phyloP scores from a whole-genome alignment of 2,113 vertebrate species.

The Taxidea taxus region DNA sequence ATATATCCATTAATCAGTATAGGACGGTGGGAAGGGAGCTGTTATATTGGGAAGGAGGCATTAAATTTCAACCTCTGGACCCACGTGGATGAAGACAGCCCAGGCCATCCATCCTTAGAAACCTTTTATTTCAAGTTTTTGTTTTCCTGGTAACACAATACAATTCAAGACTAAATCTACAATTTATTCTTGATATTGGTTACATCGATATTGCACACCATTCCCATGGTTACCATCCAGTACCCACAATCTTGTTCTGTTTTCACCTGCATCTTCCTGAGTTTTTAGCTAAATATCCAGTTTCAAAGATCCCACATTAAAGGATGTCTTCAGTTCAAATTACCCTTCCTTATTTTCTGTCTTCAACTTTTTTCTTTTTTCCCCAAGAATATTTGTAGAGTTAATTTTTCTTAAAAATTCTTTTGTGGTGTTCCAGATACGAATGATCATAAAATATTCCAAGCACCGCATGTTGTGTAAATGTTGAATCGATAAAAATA shows the following conservation, averaged over 20 bases:
- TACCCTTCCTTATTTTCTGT: background rate
- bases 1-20: background rate
- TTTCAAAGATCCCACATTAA: background rate
- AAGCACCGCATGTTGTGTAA: background rate
- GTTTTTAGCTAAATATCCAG: background rate
- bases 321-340: background rate
- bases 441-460: background rate
- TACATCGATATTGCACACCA: background rate
- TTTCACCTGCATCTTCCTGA: background rate
- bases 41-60: background rate
- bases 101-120: background rate
- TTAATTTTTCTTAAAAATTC: background rate
- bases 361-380: background rate
- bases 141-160: background rate
- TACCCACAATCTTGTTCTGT: background rate
- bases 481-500: conserved; percentile 4
- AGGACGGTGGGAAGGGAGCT: background rate
- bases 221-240: background rate
- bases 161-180: background rate
- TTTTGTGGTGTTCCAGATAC: background rate
- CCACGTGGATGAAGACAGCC: background rate
- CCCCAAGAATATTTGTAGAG: background rate
- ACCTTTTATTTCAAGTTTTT: background rate
- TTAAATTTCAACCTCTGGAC: background rate
- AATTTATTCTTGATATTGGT: background rate